Evolutionary conservation across 30 jellyfish, hydroid and myxozoan genomes (phyloP).

Genomic region (Aurelia sp.): DNA sequence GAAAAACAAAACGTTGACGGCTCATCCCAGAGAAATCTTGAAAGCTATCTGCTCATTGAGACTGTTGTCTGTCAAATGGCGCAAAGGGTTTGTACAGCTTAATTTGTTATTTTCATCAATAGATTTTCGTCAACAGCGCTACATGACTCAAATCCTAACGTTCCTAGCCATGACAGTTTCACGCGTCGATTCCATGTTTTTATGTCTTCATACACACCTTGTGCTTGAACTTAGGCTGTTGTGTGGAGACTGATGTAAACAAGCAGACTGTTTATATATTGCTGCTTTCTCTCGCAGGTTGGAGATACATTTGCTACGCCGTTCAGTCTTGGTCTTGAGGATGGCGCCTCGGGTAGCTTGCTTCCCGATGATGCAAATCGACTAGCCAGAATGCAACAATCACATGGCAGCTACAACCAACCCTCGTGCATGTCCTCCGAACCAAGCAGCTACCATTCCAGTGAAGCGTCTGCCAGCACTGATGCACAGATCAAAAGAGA

Average conservation of each 20-base stretch:
- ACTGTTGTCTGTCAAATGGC: constrained; percentile 83
- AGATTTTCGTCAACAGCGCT: constrained; percentile 53
- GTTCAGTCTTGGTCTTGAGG: constrained; percentile 63
- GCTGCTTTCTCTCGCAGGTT: constrained; percentile 37
- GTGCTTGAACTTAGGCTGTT: constrained; percentile 6
- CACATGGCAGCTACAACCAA: constrained; percentile 32
- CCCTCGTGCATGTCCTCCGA: constrained; percentile 68
- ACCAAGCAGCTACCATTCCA: constrained; percentile 46
- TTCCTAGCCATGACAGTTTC: constrained; percentile 56
- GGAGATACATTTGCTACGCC: constrained; percentile 68
- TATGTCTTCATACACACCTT: constrained; percentile 17
- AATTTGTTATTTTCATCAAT: constrained; percentile 34
- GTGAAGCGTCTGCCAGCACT: constrained; percentile 58
- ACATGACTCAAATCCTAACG: constrained; percentile 53
- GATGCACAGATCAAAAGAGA: constrained; percentile 89
- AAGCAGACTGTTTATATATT: neutral
- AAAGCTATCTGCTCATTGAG: constrained; percentile 79
- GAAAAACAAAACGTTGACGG: constrained; percentile 86
- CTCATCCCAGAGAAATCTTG: constrained; percentile 83
- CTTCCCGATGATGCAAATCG: constrained; percentile 68
- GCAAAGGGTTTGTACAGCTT: constrained; percentile 83
- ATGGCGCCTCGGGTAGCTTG: constrained; percentile 52
- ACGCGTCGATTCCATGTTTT: constrained; percentile 47
- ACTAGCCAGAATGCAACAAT: constrained; percentile 51
- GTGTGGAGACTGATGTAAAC: constrained; percentile 11